phyloP scores from a whole-genome alignment of 2,113 vertebrate species.

The Syngnathus typhle region DNA sequence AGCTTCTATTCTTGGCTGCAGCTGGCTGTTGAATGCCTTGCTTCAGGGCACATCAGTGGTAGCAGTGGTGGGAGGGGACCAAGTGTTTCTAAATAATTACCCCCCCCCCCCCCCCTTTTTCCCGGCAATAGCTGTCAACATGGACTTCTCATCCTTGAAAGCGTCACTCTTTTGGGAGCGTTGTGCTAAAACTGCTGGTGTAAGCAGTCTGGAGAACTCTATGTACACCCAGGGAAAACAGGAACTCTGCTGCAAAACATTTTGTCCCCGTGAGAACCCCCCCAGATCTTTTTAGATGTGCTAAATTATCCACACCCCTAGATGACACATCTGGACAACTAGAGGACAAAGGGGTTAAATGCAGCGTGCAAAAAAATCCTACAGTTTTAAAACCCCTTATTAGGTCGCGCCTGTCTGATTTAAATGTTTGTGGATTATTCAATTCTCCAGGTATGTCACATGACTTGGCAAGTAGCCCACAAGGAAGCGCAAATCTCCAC shows the following conservation, averaged over 20 bases:
- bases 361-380: constrained; percentile 37
- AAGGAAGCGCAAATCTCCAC: too few relatives aligned
- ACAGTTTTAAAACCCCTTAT: constrained; percentile 18
- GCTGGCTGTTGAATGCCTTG: constrained; percentile 23
- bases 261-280: constrained; percentile 19
- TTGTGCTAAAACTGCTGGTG: constrained; percentile 68
- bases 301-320: constrained; percentile 47
- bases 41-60: constrained; percentile 13
- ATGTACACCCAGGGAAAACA: constrained; percentile 9
- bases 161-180: not conserved
- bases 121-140: constrained; percentile 5
- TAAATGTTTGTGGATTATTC: too few relatives aligned
- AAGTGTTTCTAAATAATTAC: constrained; percentile 21
- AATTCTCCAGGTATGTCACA: too few relatives aligned
- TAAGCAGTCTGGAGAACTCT: constrained; percentile 62
- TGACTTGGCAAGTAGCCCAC: too few relatives aligned
- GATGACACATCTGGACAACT: constrained; percentile 62
- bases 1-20: constrained; percentile 14
- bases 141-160: constrained; percentile 9
- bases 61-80: constrained; percentile 13
- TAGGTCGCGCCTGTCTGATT: too few relatives aligned
- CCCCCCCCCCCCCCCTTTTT: not conserved
- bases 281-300: constrained; percentile 28
- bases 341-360: constrained; percentile 47
- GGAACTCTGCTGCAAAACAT: constrained; percentile 17